Conservation (phyloP, 1,140 invertebrate genomes). For the Chymomyza costata region DNA sequence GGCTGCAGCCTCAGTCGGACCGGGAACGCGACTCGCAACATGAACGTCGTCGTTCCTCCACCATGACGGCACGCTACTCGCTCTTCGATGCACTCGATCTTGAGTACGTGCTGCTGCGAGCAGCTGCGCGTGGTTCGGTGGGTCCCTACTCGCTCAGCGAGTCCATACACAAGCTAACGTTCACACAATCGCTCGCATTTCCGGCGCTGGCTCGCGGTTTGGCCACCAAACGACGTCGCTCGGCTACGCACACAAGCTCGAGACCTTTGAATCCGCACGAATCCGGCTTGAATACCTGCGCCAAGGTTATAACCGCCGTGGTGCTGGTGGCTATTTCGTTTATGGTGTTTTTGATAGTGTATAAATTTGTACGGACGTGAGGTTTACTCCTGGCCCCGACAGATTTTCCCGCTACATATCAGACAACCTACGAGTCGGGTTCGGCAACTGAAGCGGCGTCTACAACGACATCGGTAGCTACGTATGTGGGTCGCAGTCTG, state of each 20-base stretch:
- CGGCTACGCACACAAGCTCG: slow-evolving; percentile 76
- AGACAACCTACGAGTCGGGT: slow-evolving; percentile 52
- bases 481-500: slow-evolving; percentile 56
- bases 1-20: slow-evolving; percentile 74
- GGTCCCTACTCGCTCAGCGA: slow-evolving; percentile 84
- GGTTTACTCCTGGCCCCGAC: slow-evolving; percentile 82
- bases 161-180: slow-evolving; percentile 84
- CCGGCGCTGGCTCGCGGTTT: slow-evolving; percentile 83
- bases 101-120: slow-evolving; percentile 82
- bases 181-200: slow-evolving; percentile 85
- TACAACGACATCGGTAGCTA: slow-evolving; percentile 25
- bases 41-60: slow-evolving; percentile 76
- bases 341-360: slow-evolving; percentile 84
- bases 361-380: slow-evolving; percentile 86
- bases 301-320: slow-evolving; percentile 83
- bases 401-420: slow-evolving; percentile 72
- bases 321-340: slow-evolving; percentile 83
- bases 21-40: slow-evolving; percentile 56
- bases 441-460: slow-evolving; percentile 9
- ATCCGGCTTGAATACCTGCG: slow-evolving; percentile 82
- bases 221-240: slow-evolving; percentile 80
- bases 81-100: slow-evolving; percentile 83
- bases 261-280: slow-evolving; percentile 79
- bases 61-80: slow-evolving; percentile 79
- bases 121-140: slow-evolving; percentile 82